Evolutionary conservation across 2,888 invertebrate genomes (phyloP).

Genomic region (Iphiclides podalirius): DNA sequence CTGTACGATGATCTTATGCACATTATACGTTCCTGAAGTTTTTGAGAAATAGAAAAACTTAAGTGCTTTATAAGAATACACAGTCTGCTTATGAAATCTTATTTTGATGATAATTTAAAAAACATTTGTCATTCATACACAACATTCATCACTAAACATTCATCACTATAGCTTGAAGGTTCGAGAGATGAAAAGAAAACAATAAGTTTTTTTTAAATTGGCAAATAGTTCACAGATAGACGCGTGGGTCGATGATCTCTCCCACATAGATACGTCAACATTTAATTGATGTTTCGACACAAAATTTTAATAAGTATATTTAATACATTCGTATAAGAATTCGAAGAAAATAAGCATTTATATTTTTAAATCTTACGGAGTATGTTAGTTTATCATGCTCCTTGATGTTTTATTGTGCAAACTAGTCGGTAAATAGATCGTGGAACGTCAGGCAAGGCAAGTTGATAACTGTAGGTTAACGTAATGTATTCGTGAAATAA

Average conservation of each 20-base stretch:
- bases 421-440: background rate
- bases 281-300: constrained; percentile 18
- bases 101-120: too few relatives aligned
- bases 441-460: too few relatives aligned
- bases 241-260: constrained; percentile 35
- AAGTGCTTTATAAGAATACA: too few relatives aligned
- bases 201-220: constrained; percentile 25
- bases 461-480: background rate
- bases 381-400: background rate
- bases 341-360: background rate
- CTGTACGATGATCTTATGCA: too few relatives aligned
- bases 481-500: background rate
- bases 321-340: background rate
- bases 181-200: constrained; percentile 11
- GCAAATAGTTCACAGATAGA: constrained; percentile 29
- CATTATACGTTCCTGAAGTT: too few relatives aligned
- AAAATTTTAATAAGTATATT: constrained; percentile 4
- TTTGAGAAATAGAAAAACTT: too few relatives aligned
- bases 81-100: too few relatives aligned
- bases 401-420: constrained; percentile 6
- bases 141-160: too few relatives aligned
- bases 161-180: too few relatives aligned
- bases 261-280: constrained; percentile 35
- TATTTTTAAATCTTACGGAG: background rate
- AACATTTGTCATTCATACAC: too few relatives aligned